Percentiles rank a stretch among this genome's conserved stretches.
These are phyloP conservation scores for Thalpophila matura DNA, from an alignment of 2,888 invertebrate species.

Conservation along the genomic window DNA sequence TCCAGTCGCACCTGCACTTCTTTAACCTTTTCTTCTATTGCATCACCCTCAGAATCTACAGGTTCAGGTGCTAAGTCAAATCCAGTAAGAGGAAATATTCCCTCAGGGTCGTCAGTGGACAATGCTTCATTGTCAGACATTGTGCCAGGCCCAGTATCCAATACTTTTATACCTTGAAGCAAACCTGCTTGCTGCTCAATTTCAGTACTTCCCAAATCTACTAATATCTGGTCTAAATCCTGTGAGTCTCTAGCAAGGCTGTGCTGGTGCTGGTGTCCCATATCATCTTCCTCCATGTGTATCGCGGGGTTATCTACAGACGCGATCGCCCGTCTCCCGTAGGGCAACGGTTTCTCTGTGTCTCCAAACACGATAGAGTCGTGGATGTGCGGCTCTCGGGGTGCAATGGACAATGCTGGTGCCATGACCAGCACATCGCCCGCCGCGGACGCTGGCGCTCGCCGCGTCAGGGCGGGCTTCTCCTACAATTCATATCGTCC, in stretches of 20 bases:
- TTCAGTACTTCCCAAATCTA: slow-evolving; percentile 91
- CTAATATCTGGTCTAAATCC: slow-evolving; percentile 93
- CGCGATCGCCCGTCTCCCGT: slow-evolving; percentile 85
- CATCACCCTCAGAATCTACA: slow-evolving; percentile 88
- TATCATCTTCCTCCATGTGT: slow-evolving; percentile 91
- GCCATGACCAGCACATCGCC: slow-evolving; percentile 95
- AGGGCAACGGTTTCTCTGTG: slow-evolving; percentile 70
- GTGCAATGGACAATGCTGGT: slow-evolving; percentile 96
- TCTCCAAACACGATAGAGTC: slow-evolving; percentile 75
- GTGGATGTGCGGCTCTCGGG: slow-evolving; percentile 78
- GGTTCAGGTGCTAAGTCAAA: slow-evolving; percentile 86
- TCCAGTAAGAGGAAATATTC: slow-evolving; percentile 84
- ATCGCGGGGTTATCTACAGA: slow-evolving; percentile 89
- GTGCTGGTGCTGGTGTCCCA: slow-evolving; percentile 90
- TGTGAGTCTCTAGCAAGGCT: slow-evolving; percentile 90
- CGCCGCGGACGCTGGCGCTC: slow-evolving; percentile 80
- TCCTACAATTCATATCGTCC: slow-evolving; percentile 79
- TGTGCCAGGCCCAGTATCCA: slow-evolving; percentile 90
- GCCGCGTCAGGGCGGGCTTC: slow-evolving; percentile 83
- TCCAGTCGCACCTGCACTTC: slow-evolving; percentile 92
- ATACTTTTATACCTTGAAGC: slow-evolving; percentile 94
- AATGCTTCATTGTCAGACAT: slow-evolving; percentile 74
- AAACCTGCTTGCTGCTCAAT: slow-evolving; percentile 92
- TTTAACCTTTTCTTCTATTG: slow-evolving; percentile 89
- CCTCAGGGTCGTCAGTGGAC: slow-evolving; percentile 86